These are phyloP conservation scores for Drosophila neutralis DNA, from an alignment of 2,888 invertebrate genomes.

Conservation along the genomic window DNA sequence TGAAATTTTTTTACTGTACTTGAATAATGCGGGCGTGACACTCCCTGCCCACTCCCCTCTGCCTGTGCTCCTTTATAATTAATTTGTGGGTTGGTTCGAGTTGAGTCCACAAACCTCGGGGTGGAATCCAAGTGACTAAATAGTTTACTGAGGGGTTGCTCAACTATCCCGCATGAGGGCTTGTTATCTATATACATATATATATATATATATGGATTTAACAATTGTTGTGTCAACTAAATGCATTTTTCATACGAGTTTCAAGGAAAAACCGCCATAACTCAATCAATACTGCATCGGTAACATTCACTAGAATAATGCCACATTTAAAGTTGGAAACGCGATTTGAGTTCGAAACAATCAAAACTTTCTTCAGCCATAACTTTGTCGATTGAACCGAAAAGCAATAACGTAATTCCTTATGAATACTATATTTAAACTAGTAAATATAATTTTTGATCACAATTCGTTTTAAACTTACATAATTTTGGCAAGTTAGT, in stretches of 20 bases:
- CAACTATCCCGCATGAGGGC: constrained; percentile 21
- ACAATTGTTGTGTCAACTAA: neutral
- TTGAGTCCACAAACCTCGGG: neutral
- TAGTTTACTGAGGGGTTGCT: constrained; percentile 18
- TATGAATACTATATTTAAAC: neutral
- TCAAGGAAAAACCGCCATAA: neutral
- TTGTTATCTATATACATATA: neutral
- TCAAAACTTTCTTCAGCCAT: neutral
- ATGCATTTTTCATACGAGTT: neutral
- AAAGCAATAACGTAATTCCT: neutral
- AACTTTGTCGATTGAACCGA: neutral
- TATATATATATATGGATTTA: neutral
- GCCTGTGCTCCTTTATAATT: neutral
- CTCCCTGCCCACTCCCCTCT: neutral
- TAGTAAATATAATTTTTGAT: neutral
- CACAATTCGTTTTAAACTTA: neutral
- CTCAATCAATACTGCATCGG: neutral
- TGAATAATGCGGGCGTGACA: constrained; percentile 21
- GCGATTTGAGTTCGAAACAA: neutral
- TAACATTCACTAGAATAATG: neutral
- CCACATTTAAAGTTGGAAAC: neutral
- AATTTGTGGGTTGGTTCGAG: constrained; percentile 1
- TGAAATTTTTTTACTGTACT: neutral
- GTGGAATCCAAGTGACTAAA: constrained; percentile 9
- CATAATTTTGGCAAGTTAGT: neutral